Percentiles rank a stretch among this genome's conserved stretches.
phyloP scores from a whole-genome alignment of 2,888 invertebrate genomes.

The Nemotelus nigrinus region DNA sequence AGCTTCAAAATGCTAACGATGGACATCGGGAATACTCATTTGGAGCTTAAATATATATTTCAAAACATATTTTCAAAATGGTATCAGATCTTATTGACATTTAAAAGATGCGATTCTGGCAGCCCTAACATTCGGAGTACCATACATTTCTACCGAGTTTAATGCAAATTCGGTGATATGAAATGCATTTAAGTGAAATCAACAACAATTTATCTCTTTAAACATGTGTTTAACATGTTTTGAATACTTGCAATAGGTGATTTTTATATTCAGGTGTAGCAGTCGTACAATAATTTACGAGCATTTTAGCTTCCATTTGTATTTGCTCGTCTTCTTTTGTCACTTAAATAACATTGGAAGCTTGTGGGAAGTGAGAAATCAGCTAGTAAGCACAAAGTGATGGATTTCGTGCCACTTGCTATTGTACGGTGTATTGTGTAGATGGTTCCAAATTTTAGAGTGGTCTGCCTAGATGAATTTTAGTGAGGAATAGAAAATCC shows the following conservation, averaged over 20 bases:
- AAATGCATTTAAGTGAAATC: slow-evolving; percentile 49
- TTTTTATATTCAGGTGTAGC: slow-evolving; percentile 33
- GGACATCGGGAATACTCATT: neutral
- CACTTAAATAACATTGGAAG: neutral
- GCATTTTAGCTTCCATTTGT: neutral
- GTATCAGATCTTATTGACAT: too few species aligned
- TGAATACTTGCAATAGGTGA: slow-evolving; percentile 21
- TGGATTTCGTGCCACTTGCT: too few species aligned
- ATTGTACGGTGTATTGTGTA: too few species aligned
- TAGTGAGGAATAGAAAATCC: too few species aligned
- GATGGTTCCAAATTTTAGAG: too few species aligned
- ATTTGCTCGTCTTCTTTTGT: neutral
- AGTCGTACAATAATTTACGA: slow-evolving; percentile 27
- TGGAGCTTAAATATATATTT: too few species aligned
- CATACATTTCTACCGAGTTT: slow-evolving; percentile 35
- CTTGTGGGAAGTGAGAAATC: neutral
- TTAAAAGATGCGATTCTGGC: neutral
- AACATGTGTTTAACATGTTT: slow-evolving; percentile 49
- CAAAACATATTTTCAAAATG: too few species aligned
- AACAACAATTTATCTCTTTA: slow-evolving; percentile 48
- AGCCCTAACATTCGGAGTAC: neutral
- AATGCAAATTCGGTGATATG: slow-evolving; percentile 50
- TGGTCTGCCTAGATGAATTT: too few species aligned
- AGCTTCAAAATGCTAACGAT: neutral
- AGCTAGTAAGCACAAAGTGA: too few species aligned